These are phyloP conservation scores for Notolepis coatsorum DNA, from an alignment of 2,797 vertebrate genomes.

Conservation along the genomic window DNA sequence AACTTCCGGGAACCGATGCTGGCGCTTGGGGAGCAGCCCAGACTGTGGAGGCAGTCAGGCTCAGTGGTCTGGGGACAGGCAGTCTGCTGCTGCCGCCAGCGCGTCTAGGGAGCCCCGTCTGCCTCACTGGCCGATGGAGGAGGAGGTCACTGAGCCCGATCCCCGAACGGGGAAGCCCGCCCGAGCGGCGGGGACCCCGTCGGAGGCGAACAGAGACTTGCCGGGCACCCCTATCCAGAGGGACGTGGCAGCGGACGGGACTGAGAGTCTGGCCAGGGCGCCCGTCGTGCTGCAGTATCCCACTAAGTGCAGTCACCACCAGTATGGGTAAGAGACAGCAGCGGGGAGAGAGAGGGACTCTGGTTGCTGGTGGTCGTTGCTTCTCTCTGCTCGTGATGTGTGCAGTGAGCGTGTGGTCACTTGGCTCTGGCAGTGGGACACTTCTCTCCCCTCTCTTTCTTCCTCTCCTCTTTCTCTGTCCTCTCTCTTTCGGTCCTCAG, in stretches of 20 bases:
- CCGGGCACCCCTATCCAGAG: conserved; percentile 66
- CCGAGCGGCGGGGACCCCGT: conserved; percentile 23
- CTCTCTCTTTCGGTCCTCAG: too few relatives aligned
- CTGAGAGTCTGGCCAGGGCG: conserved; percentile 62
- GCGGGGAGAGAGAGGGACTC: conserved; percentile 27
- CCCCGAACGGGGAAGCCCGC: conserved; percentile 53
- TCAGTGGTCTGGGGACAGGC: conserved; percentile 63
- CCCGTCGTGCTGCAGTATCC: conserved; percentile 69
- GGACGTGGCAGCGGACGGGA: conserved; percentile 42
- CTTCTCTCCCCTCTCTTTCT: conserved; percentile 11
- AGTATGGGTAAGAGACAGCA: conserved; percentile 73
- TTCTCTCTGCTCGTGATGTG: not conserved
- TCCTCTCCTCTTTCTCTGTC: conserved; percentile 16
- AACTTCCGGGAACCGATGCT: conserved; percentile 71
- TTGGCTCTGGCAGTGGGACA: conserved; percentile 42
- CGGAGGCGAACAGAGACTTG: conserved; percentile 72
- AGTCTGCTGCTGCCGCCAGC: conserved; percentile 41
- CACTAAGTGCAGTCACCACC: conserved; percentile 50
- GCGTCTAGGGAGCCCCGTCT: conserved; percentile 51
- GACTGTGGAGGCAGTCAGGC: conserved; percentile 67
- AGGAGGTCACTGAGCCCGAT: conserved; percentile 76
- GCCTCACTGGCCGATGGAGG: conserved; percentile 71
- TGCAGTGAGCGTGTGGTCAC: not conserved
- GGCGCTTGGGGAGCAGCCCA: conserved; percentile 70
- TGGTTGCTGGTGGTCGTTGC: conserved; percentile 45